Evolutionary conservation across 1,140 invertebrate species (phyloP), one percentile per base, ranked within the genome.

Genomic region (Mya arenaria): DNA sequence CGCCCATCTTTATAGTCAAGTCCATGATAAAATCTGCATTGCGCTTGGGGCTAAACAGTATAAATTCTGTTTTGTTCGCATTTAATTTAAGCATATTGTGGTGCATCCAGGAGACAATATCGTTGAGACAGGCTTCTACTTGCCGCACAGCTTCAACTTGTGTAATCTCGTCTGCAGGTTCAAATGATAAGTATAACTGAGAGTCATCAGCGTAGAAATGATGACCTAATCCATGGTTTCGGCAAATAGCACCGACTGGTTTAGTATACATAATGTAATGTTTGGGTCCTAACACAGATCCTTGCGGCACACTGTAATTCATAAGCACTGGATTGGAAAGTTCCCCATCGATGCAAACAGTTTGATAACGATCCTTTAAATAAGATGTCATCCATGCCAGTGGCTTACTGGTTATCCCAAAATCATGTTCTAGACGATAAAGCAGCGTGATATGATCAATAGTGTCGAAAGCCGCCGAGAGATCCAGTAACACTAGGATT

Each of bases 11-110:
- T 5, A 80, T n/a, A 36, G 60, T 34, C 30, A 80, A 39, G 19
- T 36, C 34, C 41, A 58, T 55, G 30, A 80, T 56, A 8, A 6
- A 32, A 32, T 60, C 34, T 10, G 52, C 37, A 32, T 71, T 71
- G 1, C 39, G 6, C 62, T 71, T 23, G n/a, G 30, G 30, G 19
- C 41, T 23, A 34, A 79, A 68, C 23, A 79, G n/a, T 23, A 79
- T 68, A 25, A 48, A 62, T 36, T 79, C 75, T 13, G 72, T 75
- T 63, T 75, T 75, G 36, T 75, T 37, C 17, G 55, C 17, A 41
- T 75, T 75, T n/a, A 71, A n/a, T 71, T 71, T 80, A 4, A 80
- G 36, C 60, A 80, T 71, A 44, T 80, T 71, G 15, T 17, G 58
- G 52, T 60, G 58, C 77, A 80, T 80, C 77, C 77, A 60, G 13